Evolutionary conservation across 2,113 vertebrate species (phyloP), one percentile per base, ranked within the genome.

Genomic region (Lipophrys pholis): DNA sequence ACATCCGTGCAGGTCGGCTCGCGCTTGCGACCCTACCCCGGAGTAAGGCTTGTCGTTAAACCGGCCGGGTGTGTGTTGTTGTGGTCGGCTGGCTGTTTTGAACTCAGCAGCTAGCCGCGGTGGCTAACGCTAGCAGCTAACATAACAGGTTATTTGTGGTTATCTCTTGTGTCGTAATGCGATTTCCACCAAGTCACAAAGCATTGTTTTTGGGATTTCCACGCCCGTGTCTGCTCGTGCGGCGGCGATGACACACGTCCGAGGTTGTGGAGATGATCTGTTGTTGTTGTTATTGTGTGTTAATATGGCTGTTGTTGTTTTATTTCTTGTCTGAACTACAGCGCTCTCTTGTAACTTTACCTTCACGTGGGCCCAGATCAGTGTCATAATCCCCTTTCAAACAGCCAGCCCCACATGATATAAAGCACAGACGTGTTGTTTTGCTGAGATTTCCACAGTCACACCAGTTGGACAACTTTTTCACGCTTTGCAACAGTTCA

Each of bases 71-170:
- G 41, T 8, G 41, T 42, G 41, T 42, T 42, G 41, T 42, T 42
- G 41, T 42, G 7, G 41, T 42, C 4, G 21, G 2, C 2, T 30
- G 21, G 2, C 21, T 30, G 16, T 36, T 61, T 43, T 62, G 12
- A 76, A 73, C 38, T 60, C 17, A 11, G 0, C 0, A 73, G 60
- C 45, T 82, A 61, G 61, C 72, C 2, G 21, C 21, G 4, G 2
- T 30, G 21, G 21, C 21, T 30, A 30, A 30, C 21, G 21, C 41
- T 69, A 83, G 69, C 87, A 86, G 81, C 86, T 30, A 87, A 67
- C 76, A 86, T 54, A 75, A 79, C 78, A 78, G 74, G 80, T 86
- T 89, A 82, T 85, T 76, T 89, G 76, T 87, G 82, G 65, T 69
- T 49, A 59, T 50, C 76, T 78, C 16, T 30, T 1, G 73, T 89